Conservation (phyloP, 1,140 invertebrate genomes). For the Bemisia tabaci region DNA sequence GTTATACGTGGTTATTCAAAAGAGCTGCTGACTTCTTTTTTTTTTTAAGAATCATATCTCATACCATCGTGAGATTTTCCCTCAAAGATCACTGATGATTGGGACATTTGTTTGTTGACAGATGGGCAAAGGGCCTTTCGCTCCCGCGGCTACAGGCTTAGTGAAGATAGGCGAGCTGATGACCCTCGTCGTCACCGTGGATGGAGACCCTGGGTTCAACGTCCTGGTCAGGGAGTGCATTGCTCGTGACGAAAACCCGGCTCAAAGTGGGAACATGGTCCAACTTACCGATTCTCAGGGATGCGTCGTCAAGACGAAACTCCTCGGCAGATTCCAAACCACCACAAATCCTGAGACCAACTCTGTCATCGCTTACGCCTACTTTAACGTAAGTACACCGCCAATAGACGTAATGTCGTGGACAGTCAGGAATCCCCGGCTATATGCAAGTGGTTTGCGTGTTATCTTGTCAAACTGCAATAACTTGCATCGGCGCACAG, state of each 20-base stretch:
- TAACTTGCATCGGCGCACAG: no score
- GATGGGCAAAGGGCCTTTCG: slow-evolving; percentile 61
- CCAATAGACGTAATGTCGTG: background rate
- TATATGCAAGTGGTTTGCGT: slow-evolving; percentile 7
- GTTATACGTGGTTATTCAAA: no score
- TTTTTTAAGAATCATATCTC: no score
- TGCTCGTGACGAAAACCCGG: slow-evolving; percentile 42
- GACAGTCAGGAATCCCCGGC: background rate
- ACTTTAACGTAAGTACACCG: slow-evolving; percentile 41
- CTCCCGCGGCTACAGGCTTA: slow-evolving; percentile 54
- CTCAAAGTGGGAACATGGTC: slow-evolving; percentile 43
- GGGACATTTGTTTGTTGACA: slow-evolving; percentile 30
- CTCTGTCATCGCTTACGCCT: slow-evolving; percentile 62
- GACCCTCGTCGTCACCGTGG: slow-evolving; percentile 67
- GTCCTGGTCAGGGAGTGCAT: slow-evolving; percentile 62
- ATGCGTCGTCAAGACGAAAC: slow-evolving; percentile 65
- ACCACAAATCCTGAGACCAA: slow-evolving; percentile 55
- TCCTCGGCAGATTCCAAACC: slow-evolving; percentile 69
- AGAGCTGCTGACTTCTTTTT: no score
- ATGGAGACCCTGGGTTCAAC: slow-evolving; percentile 65
- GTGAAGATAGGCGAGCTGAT: slow-evolving; percentile 71
- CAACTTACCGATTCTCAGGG: slow-evolving; percentile 59
- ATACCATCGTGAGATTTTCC: no score
- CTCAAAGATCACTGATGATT: no score
- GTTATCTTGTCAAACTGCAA: no score